A percentile compares a stretch with the other conserved stretches of the same genome.
phyloP scores from a whole-genome alignment of 2,797 vertebrate species.

The Novumbra hubbsi region DNA sequence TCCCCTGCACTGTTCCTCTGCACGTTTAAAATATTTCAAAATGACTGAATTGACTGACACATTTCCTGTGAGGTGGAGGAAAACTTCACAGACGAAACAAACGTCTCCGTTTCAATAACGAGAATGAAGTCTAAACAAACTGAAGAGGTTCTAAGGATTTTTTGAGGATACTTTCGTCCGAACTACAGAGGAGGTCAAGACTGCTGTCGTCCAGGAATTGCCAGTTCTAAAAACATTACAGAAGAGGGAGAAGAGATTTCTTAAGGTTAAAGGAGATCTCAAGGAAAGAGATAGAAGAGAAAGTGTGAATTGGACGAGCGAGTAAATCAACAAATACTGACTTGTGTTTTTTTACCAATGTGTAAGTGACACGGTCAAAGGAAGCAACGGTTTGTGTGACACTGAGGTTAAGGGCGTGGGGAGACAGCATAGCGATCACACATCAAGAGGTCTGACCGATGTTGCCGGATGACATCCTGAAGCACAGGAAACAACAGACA shows the following conservation, averaged over 20 bases:
- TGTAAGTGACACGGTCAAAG: conserved; percentile 34
- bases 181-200: background rate
- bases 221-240: background rate
- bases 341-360: background rate
- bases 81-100: background rate
- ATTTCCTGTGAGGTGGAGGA: background rate
- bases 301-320: conserved; percentile 12
- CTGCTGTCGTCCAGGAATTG: background rate
- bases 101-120: background rate
- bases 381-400: conserved; percentile 34
- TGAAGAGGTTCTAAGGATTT: background rate
- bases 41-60: conserved; percentile 4
- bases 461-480: conserved; percentile 44
- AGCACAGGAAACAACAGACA: conserved; percentile 64
- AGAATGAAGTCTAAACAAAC: background rate
- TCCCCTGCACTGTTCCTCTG: background rate
- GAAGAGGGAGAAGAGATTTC: background rate
- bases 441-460: conserved; percentile 12
- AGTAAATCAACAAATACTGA: background rate
- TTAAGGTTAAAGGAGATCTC: background rate
- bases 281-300: conserved; percentile 25
- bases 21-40: background rate
- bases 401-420: conserved; percentile 9
- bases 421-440: conserved; percentile 38
- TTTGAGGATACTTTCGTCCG: background rate